These are phyloP conservation scores for Hestina assimilis DNA, from an alignment of 1,140 invertebrate species.

Conservation along the genomic window DNA sequence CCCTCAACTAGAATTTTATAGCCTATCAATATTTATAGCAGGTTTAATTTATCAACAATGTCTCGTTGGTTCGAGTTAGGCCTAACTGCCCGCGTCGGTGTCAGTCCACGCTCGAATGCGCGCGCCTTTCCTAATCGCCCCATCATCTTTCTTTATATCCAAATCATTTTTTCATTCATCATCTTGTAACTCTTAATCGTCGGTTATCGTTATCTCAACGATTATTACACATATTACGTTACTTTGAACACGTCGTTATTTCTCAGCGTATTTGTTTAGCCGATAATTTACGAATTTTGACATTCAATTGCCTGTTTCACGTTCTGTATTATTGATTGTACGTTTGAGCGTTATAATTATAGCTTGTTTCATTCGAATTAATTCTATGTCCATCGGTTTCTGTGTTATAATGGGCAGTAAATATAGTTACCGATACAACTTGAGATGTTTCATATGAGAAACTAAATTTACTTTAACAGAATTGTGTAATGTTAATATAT, in stretches of 20 bases:
- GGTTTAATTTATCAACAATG: constrained; percentile 56
- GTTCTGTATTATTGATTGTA: constrained; percentile 61
- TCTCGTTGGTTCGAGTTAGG: constrained; percentile 58
- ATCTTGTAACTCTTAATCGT: constrained; percentile 61
- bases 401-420: background rate
- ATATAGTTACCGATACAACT: constrained; percentile 11
- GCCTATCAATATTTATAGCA: constrained; percentile 49
- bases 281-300: constrained; percentile 47
- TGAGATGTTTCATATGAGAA: too few species aligned
- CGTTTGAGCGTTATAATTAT: constrained; percentile 57
- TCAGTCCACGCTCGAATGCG: constrained; percentile 45
- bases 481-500: background rate
- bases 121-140: constrained; percentile 50
- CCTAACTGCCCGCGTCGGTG: constrained; percentile 54
- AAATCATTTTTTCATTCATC: constrained; percentile 70
- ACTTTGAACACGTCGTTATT: constrained; percentile 60
- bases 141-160: constrained; percentile 55
- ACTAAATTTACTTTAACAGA: background rate
- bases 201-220: constrained; percentile 58
- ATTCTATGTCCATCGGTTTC: too few species aligned
- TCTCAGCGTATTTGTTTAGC: constrained; percentile 59
- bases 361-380: constrained; percentile 11
- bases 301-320: constrained; percentile 44
- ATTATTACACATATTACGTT: constrained; percentile 72
- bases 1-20: constrained; percentile 42